phyloP scores from a whole-genome alignment of 2,888 invertebrate genomes.

The Drosophila anomalata region DNA sequence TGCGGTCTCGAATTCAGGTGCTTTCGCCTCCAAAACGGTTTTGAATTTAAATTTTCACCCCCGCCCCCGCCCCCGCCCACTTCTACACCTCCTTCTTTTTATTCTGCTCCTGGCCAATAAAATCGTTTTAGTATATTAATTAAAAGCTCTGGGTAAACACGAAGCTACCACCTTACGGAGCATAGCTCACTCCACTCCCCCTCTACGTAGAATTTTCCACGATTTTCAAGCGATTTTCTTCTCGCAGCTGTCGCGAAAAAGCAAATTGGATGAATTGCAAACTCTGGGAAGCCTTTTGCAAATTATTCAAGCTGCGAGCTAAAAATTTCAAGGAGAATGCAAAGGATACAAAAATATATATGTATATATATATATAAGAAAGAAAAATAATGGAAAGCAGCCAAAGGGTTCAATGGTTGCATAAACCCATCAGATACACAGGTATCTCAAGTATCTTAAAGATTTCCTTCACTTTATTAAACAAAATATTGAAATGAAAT shows the following conservation, averaged over 20 bases:
- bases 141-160: conserved; percentile 70
- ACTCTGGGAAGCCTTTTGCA: conserved; percentile 13
- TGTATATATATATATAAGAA: neutral
- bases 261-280: conserved; percentile 34
- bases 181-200: neutral
- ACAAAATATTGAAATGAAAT: neutral
- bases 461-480: neutral
- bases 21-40: conserved; percentile 28
- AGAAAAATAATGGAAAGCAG: neutral
- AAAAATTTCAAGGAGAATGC: neutral
- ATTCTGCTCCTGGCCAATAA: conserved; percentile 52
- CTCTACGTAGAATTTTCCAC: neutral
- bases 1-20: conserved; percentile 52
- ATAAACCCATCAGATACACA: conserved; percentile 8
- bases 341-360: neutral
- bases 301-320: conserved; percentile 31
- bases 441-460: neutral
- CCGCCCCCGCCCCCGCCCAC: no score
- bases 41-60: conserved; percentile 44
- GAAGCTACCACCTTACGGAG: neutral
- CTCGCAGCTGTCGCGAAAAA: conserved; percentile 50
- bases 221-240: conserved; percentile 8
- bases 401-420: conserved; percentile 16
- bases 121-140: conserved; percentile 77
- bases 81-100: no score